Conservation (phyloP, 2,888 invertebrate species). For the Leptinotarsa tumamoca region DNA sequence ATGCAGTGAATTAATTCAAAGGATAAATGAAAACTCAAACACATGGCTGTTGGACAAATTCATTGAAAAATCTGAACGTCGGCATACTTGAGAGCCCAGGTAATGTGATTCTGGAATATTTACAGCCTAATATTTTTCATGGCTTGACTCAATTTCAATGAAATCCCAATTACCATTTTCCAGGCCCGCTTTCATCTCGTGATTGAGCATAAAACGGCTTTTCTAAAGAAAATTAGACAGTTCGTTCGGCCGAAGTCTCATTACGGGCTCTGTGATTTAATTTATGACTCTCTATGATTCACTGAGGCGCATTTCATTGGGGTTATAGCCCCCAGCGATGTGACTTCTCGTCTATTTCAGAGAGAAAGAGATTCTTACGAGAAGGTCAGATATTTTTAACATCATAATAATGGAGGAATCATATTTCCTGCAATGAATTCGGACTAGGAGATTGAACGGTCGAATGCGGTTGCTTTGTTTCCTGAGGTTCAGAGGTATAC, state of each 20-base stretch:
- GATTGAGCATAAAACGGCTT: constrained; percentile 12
- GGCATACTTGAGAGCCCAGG: not conserved
- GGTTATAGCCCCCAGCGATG: constrained; percentile 19
- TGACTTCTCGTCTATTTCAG: constrained; percentile 20
- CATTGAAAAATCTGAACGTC: not conserved
- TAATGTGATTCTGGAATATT: constrained; percentile 1
- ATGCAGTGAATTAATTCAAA: no score
- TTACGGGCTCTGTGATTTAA: constrained; percentile 8
- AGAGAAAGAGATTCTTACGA: constrained; percentile 21
- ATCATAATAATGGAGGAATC: constrained; percentile 12
- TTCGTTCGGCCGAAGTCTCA: constrained; percentile 1
- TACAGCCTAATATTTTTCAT: constrained; percentile 3
- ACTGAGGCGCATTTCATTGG: constrained; percentile 4
- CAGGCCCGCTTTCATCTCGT: constrained; percentile 4
- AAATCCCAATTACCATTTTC: constrained; percentile 11
- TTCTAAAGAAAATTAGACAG: not conserved
- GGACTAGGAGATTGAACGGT: constrained; percentile 14
- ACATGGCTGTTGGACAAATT: not conserved
- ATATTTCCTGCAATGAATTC: constrained; percentile 18
- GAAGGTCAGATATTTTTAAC: constrained; percentile 26
- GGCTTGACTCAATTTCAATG: not conserved
- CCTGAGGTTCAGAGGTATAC: no score
- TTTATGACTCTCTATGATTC: constrained; percentile 14
- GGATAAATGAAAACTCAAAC: no score
- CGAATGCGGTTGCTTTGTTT: constrained; percentile 16